Percentiles rank a stretch among this genome's conserved stretches.
phyloP scores from a whole-genome alignment of 2,113 vertebrate genomes.

The Tragelaphus scriptus region DNA sequence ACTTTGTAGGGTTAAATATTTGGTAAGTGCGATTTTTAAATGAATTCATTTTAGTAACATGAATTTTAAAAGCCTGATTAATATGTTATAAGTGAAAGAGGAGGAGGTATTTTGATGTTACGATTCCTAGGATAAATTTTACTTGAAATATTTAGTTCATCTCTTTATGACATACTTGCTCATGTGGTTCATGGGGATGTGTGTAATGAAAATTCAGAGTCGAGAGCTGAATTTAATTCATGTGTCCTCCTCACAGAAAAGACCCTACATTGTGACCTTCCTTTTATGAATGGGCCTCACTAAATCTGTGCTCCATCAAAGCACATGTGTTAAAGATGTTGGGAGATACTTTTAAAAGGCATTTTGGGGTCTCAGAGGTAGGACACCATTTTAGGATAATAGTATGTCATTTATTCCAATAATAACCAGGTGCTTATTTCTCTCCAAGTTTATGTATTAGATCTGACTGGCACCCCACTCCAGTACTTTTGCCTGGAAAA shows the following conservation, averaged over 20 bases:
- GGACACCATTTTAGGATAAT: background rate
- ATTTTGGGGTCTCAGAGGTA: background rate
- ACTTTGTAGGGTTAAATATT: slow-evolving; percentile 93
- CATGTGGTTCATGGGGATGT: background rate
- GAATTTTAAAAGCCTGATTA: background rate
- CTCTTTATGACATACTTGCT: background rate
- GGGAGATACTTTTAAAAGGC: background rate
- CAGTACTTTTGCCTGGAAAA: no score
- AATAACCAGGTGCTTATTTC: background rate
- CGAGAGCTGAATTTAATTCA: background rate
- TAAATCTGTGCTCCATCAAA: background rate
- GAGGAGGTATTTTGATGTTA: background rate
- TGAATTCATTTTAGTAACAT: slow-evolving; percentile 38
- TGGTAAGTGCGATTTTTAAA: slow-evolving; percentile 85
- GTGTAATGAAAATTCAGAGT: background rate
- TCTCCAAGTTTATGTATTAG: background rate
- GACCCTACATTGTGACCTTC: background rate
- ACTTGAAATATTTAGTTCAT: background rate
- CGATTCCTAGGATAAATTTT: background rate
- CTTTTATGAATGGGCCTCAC: background rate
- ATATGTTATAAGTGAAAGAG: background rate
- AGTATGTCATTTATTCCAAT: background rate
- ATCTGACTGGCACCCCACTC: background rate
- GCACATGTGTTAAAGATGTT: background rate
- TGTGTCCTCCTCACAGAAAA: background rate